A percentile compares a stretch with the other conserved stretches of the same genome.
Conservation (phyloP, 2,113 vertebrate species). For the Limanda limanda region DNA sequence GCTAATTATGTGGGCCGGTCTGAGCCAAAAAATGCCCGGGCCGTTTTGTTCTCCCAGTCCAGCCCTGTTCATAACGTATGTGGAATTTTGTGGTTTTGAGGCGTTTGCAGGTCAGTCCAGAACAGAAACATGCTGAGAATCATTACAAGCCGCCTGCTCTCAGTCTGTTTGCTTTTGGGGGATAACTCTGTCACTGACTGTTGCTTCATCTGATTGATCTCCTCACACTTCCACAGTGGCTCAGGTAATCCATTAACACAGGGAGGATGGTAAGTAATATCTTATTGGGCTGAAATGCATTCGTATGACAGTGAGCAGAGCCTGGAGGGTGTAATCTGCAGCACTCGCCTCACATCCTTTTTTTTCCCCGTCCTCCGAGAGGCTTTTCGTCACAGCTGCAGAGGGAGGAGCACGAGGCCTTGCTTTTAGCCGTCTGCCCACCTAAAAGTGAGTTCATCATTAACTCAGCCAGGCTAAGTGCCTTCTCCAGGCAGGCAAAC, state of each 20-base stretch:
- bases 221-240: neutral
- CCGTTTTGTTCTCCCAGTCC: too few relatives aligned
- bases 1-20: too few relatives aligned
- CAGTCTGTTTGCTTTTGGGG: neutral
- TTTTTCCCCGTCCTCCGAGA: constrained; percentile 18
- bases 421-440: constrained; percentile 20
- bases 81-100: too few relatives aligned
- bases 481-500: constrained; percentile 48
- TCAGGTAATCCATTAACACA: constrained; percentile 1
- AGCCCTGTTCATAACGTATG: neutral
- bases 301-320: neutral
- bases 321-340: constrained; percentile 30
- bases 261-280: constrained; percentile 27
- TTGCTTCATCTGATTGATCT: neutral
- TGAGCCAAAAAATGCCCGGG: too few relatives aligned
- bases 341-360: constrained; percentile 40
- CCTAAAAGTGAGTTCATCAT: constrained; percentile 60
- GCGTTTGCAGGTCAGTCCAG: too few relatives aligned
- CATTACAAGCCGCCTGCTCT: neutral
- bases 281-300: constrained; percentile 10
- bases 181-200: neutral
- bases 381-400: neutral
- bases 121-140: neutral
- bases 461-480: constrained; percentile 53
- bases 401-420: constrained; percentile 17